Conservation (phyloP, 2,797 vertebrate species). For the Podargus strigoides region DNA sequence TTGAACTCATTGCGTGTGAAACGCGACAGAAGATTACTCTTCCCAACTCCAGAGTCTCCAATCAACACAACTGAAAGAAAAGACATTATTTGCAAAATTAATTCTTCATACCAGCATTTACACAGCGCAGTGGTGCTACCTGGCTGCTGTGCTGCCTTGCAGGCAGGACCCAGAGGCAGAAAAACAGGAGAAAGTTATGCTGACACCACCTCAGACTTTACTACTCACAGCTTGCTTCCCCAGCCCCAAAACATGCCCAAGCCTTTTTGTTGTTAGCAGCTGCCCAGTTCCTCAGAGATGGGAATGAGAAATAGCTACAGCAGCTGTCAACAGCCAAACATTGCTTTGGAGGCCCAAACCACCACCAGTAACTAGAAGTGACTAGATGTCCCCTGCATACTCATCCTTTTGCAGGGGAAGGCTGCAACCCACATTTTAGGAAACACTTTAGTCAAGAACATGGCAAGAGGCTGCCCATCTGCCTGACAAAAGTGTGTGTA, state of each 20-base stretch:
- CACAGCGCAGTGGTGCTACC: rapidly evolving
- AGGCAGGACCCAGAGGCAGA: not conserved
- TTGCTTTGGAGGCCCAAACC: not conserved
- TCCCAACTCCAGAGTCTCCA: constrained; percentile 94
- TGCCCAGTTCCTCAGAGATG: not conserved
- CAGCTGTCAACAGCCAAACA: not conserved
- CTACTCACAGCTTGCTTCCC: not conserved
- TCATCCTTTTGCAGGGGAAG: not conserved
- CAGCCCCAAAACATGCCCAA: not conserved
- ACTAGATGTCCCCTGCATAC: not conserved
- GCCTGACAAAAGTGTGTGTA: not conserved
- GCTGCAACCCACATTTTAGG: not conserved
- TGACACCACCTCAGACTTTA: not conserved
- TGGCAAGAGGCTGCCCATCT: not conserved
- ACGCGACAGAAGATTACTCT: constrained; percentile 94
- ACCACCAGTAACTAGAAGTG: not conserved
- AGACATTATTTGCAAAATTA: not conserved
- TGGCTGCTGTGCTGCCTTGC: not conserved
- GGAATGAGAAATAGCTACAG: not conserved
- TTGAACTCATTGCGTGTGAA: constrained; percentile 98
- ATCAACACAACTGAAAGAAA: constrained; percentile 89
- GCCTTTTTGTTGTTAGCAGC: not conserved
- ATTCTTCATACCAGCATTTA: not conserved
- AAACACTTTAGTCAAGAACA: not conserved
- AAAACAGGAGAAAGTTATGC: not conserved